Base-by-base conservation (phyloP, 2,797 vertebrate genomes). In the Steatocranus sp. region DNA sequence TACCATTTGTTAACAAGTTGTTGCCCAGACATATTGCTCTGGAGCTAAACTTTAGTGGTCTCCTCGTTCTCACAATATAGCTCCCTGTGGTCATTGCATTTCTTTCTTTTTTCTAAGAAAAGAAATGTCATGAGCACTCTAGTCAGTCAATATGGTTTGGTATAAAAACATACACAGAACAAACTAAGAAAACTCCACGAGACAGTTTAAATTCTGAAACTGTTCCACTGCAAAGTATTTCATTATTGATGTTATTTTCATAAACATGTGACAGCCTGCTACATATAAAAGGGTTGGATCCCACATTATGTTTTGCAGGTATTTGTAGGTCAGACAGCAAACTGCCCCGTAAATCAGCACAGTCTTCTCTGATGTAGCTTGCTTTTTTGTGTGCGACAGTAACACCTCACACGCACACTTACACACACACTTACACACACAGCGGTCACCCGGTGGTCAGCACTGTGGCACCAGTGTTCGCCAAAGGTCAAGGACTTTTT, bases 401-500 rank as follows among this genome's bases (percentile, higher is more conserved):
- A 36, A 1, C 66, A 73, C 25, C 41, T 30, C 41, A 41, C 61
- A 17, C 12, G 2, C 58, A 61, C 56, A 11, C 34, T 36, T 34
- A 10, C 32, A 23, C 4, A 0, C 48, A 56, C 51, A 63, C 61
- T 23, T 8, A 41, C 36, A 46, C 20, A 2, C 38, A 27, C 20
- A 76, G 79, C 46, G 63, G 84, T 87, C 86, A 86, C 54, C 51
- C 30, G n/a, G 53, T 30, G 51, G 61, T 23, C 86, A 86, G 77
- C 88, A 86, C 43, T 8, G 18, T 76, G 77, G 79, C 41, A 61
- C 75, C 7, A 20, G 5, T 48, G 75, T 88, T 76, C 74, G 58
- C 85, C 84, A 92, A 90, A 91, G 84, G 88, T 91, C 88, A 91
- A 92, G 89, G 90, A 90, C 87, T 76, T 90, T 83, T 85, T 83